Evolutionary conservation across 2,797 vertebrate genomes (phyloP).

Genomic region (Phrynocephalus vlangalii): DNA sequence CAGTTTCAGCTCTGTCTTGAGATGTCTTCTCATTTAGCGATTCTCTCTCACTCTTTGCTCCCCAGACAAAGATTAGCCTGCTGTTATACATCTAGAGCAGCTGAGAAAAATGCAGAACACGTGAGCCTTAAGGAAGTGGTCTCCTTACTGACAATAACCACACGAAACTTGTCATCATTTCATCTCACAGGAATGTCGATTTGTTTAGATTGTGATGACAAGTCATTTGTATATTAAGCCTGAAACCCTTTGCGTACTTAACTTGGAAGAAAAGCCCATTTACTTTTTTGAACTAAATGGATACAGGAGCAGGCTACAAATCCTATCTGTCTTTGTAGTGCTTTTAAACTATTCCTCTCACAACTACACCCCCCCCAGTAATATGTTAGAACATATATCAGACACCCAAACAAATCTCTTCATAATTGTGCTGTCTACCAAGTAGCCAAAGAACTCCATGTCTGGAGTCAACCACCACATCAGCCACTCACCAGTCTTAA

Average conservation of each 20-base stretch:
- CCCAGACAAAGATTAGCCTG: slow-evolving; percentile 4
- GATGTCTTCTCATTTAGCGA: slow-evolving; percentile 41
- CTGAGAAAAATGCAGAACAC: slow-evolving; percentile 61
- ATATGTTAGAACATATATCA: background rate
- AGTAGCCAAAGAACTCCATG: background rate
- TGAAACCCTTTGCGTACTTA: slow-evolving; percentile 1
- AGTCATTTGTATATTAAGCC: background rate
- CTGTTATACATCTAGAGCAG: slow-evolving; percentile 52
- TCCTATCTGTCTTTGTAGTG: background rate
- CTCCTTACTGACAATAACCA: slow-evolving; percentile 72
- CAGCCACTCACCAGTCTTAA: background rate
- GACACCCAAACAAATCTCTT: background rate
- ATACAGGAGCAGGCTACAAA: background rate
- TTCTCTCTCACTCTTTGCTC: slow-evolving; percentile 45
- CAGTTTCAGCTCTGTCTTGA: slow-evolving; percentile 28
- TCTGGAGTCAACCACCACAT: background rate
- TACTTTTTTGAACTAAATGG: background rate
- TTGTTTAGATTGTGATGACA: slow-evolving; percentile 66
- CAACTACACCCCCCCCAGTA: background rate
- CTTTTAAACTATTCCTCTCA: background rate
- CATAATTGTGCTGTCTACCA: background rate
- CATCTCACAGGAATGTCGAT: slow-evolving; percentile 69
- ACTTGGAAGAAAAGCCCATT: slow-evolving; percentile 15
- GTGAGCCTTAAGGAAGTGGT: slow-evolving; percentile 71
- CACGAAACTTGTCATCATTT: slow-evolving; percentile 68